Evolutionary conservation across 2,113 vertebrate genomes (phyloP), one percentile per base, ranked within the genome.

Genomic region (Salvelinus sp.): DNA sequence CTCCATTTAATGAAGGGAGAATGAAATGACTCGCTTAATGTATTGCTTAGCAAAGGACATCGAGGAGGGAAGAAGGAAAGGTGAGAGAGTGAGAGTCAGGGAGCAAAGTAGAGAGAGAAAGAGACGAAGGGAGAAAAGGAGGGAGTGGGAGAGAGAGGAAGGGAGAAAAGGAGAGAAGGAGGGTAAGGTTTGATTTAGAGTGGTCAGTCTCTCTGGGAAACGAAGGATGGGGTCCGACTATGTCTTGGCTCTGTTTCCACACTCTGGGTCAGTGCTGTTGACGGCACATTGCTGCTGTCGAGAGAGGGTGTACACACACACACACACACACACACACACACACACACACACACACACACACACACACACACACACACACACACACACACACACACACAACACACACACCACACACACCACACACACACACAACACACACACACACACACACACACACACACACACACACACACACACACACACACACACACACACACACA

Each of bases 1-100:
- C 1, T 77, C 16, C 71, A 66, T 47, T 79, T 69, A 83, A 79
- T 81, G 82, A 84, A 78, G 76, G 79, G 76, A 72, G 54, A 70
- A 73, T 48, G 25, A 73, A 74, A 75, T 73, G 76, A 82, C 77
- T 70, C 63, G 47, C 67, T 85, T 70, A 76, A 84, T 64, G 75
- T 74, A 84, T 82, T 58, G 75, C 69, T 79, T 30, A 4, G 28
- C 13, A 63, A 9, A 25, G 65, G 7, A 74, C 70, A 76, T 69
- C 6, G 69, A 74, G 66, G 64, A 57, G 7, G 23, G 27, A 44
- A 20, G 27, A 16, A 70, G 30, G 12, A 38, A 38, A 9, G 7
- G 38, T 9, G 38, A 38, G 38, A 38, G 38, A 50, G 30, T 28
- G 18, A 64, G 14, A 50, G 66, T 54, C 58, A 54, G 23, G 13